These are phyloP conservation scores for Propithecus coquereli DNA, from an alignment of 2,113 vertebrate species.

Conservation along the genomic window DNA sequence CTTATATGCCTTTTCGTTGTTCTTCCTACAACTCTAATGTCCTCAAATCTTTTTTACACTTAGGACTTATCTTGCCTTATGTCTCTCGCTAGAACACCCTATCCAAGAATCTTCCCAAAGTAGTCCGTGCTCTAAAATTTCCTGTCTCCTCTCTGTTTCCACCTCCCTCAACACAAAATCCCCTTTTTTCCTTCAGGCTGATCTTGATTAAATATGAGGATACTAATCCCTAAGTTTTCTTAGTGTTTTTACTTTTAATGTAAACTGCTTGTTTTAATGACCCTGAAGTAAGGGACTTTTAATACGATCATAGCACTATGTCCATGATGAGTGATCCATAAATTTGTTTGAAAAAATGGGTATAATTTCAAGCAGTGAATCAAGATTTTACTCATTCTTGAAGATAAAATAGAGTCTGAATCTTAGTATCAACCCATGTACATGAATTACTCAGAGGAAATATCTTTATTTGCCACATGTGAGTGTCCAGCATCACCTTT, in stretches of 20 bases:
- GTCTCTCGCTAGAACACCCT: background rate
- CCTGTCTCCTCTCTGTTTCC: background rate
- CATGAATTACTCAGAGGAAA: background rate
- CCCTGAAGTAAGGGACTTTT: background rate
- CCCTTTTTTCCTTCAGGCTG: background rate
- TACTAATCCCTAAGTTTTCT: background rate
- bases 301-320: background rate
- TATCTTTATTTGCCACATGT: background rate
- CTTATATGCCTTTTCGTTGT: background rate
- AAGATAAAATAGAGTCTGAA: background rate
- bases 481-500: background rate
- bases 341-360: constrained; percentile 35
- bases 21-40: background rate
- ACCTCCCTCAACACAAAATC: background rate
- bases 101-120: background rate
- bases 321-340: constrained; percentile 15
- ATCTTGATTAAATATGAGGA: background rate
- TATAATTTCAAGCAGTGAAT: background rate
- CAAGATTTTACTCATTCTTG: constrained; percentile 35
- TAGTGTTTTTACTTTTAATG: background rate
- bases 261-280: constrained; percentile 4
- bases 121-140: background rate
- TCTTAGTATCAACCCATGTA: background rate
- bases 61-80: background rate
- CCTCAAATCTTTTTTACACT: background rate